These are phyloP conservation scores for Saxidomus purpurata DNA, from an alignment of 1,140 invertebrate genomes.

Conservation along the genomic window DNA sequence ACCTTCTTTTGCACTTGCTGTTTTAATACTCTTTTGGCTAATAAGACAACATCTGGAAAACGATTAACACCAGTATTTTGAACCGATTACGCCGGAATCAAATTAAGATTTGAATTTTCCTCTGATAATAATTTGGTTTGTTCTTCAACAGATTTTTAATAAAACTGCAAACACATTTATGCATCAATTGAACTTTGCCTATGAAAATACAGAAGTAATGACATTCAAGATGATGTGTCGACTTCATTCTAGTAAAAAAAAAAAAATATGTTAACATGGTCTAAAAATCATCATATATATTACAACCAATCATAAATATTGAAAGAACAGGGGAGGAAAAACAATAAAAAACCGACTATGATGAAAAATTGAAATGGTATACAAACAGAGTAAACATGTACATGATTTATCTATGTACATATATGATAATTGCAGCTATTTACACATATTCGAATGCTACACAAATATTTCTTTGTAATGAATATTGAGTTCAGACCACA, in stretches of 20 bases:
- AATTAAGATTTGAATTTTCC: no score
- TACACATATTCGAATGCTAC: constrained; percentile 7
- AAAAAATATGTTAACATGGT: constrained; percentile 44
- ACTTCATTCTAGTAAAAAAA: constrained; percentile 19
- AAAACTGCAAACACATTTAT: no score
- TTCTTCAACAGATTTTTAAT: no score
- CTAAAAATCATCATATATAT: constrained; percentile 53
- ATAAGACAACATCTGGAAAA: no score
- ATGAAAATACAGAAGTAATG: background rate
- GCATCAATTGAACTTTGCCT: background rate
- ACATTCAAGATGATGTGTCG: background rate
- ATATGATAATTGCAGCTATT: constrained; percentile 34
- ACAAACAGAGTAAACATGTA: constrained; percentile 13
- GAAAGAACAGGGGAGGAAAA: constrained; percentile 40
- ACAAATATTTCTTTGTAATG: background rate
- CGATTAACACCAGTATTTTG: no score
- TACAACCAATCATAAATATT: constrained; percentile 60
- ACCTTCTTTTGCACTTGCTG: no score
- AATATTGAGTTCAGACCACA: no score
- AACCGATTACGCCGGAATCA: no score
- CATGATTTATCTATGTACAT: constrained; percentile 20
- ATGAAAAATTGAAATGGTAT: constrained; percentile 34
- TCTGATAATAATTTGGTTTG: no score
- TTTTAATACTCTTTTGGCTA: no score
- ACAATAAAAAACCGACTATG: constrained; percentile 37